Evolutionary conservation across 2,113 vertebrate genomes (phyloP).

Genomic region (Antennarius striatus): DNA sequence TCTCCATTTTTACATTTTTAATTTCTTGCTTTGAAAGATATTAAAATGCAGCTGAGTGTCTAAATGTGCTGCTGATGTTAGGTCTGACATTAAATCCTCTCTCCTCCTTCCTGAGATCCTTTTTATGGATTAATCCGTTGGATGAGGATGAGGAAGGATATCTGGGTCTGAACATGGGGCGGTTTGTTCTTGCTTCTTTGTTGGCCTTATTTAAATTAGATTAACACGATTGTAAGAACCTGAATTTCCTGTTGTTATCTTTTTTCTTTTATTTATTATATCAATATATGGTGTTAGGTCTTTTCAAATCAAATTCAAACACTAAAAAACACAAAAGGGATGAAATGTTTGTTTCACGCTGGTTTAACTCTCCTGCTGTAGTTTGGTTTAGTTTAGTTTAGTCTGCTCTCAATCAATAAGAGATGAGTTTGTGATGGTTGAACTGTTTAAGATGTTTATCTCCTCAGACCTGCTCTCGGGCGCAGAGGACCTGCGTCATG

Average conservation of each 20-base stretch:
- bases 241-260: background rate
- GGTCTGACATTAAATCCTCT: constrained; percentile 21
- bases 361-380: too few relatives aligned
- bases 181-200: constrained; percentile 14
- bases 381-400: too few relatives aligned
- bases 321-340: too few relatives aligned
- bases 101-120: constrained; percentile 25
- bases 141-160: constrained; percentile 18
- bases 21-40: background rate
- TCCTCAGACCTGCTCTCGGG: too few relatives aligned
- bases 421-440: too few relatives aligned
- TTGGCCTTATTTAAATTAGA: constrained; percentile 35
- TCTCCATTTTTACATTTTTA: background rate
- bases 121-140: constrained; percentile 39
- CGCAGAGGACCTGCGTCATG: too few relatives aligned
- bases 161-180: constrained; percentile 32
- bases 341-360: too few relatives aligned
- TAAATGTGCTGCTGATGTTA: background rate
- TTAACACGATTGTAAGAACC: background rate
- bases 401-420: too few relatives aligned
- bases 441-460: too few relatives aligned
- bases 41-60: background rate
- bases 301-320: too few relatives aligned
- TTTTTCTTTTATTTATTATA: background rate
- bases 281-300: too few relatives aligned